Conservation (phyloP, 2,888 invertebrate genomes). For the Caradrina clavipalpis region DNA sequence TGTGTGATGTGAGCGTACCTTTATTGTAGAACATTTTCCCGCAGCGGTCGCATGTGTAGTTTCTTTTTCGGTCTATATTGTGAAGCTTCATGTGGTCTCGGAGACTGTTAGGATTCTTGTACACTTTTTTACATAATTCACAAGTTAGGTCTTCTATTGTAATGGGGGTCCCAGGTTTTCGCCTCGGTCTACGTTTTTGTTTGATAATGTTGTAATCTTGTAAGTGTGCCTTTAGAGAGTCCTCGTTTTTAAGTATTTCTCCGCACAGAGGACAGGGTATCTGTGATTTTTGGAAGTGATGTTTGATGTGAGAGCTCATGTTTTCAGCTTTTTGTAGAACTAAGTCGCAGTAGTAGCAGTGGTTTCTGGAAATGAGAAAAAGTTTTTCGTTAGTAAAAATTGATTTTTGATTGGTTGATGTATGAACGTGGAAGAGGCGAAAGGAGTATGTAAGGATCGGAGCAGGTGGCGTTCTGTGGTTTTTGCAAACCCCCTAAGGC, state of each 20-base stretch:
- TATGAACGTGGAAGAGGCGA: too few relatives aligned
- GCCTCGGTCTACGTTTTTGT: conserved; percentile 75
- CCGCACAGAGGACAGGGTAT: conserved; percentile 79
- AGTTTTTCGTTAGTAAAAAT: neutral
- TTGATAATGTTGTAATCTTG: conserved; percentile 74
- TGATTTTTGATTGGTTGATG: neutral
- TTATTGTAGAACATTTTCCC: conserved; percentile 87
- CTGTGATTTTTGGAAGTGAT: conserved; percentile 75
- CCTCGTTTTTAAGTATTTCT: conserved; percentile 79
- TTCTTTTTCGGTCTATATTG: conserved; percentile 81
- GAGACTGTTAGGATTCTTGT: conserved; percentile 78
- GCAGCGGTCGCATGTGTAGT: conserved; percentile 86
- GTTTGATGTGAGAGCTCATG: conserved; percentile 70
- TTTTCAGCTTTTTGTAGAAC: conserved; percentile 63
- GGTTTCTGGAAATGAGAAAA: conserved; percentile 70
- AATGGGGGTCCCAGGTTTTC: conserved; percentile 82
- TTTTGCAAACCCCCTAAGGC: too few relatives aligned
- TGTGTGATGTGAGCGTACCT: conserved; percentile 85
- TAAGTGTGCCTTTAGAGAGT: conserved; percentile 75
- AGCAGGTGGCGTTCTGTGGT: too few relatives aligned
- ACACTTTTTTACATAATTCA: conserved; percentile 81
- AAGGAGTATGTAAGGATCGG: too few relatives aligned
- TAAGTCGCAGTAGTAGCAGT: conserved; percentile 77
- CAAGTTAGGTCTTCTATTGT: conserved; percentile 85
- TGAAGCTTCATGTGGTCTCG: conserved; percentile 92